phyloP scores from a whole-genome alignment of 2,888 invertebrate genomes.

The Metalampra italica region DNA sequence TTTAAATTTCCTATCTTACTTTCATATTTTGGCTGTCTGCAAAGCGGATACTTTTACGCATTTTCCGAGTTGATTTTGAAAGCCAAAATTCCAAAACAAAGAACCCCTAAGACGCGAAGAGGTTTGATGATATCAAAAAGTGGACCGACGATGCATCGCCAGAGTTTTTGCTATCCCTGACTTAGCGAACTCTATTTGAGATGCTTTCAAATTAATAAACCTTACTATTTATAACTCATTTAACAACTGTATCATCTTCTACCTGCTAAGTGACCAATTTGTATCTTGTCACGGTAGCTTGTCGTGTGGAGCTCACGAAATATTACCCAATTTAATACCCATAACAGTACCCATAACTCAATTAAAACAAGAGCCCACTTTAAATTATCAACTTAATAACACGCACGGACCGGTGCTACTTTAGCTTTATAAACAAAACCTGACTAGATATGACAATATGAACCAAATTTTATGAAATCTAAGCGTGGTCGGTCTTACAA shows the following conservation, averaged over 20 bases:
- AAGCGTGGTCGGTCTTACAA: not conserved
- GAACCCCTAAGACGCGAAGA: no score
- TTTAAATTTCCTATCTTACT: no score
- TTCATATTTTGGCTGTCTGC: no score
- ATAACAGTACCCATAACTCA: conserved; percentile 63
- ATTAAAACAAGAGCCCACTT: conserved; percentile 67
- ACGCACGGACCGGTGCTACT: conserved; percentile 54
- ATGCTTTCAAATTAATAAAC: no score
- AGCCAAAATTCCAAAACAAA: no score
- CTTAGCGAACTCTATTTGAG: no score
- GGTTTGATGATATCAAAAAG: no score
- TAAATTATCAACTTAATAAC: conserved; percentile 64
- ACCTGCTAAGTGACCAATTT: conserved; percentile 5
- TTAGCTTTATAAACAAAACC: conserved; percentile 20
- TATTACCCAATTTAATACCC: conserved; percentile 43
- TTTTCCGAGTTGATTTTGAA: no score
- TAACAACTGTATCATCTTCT: not conserved
- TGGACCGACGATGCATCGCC: no score
- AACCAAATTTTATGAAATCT: not conserved
- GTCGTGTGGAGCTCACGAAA: conserved; percentile 7
- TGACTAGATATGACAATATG: not conserved
- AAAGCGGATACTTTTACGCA: no score
- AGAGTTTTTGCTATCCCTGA: no score
- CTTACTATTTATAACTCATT: no score
- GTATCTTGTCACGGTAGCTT: conserved; percentile 6